These are phyloP conservation scores for Clarias laeviceps DNA, from an alignment of 2,797 vertebrate genomes.

Conservation along the genomic window DNA sequence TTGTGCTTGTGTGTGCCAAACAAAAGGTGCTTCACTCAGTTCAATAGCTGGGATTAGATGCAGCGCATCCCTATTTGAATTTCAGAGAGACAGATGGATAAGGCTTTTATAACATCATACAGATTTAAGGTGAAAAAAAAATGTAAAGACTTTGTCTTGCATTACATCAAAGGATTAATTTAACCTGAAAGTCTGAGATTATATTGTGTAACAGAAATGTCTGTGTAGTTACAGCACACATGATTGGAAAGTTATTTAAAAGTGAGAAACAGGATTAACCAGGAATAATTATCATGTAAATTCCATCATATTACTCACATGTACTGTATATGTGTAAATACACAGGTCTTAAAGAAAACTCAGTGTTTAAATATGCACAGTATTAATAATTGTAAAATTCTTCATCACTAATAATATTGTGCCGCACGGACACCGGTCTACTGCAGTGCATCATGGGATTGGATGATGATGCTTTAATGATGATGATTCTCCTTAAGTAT, in stretches of 20 bases:
- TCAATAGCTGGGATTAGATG: conserved; percentile 24
- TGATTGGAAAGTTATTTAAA: background rate
- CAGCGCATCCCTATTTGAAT: conserved; percentile 21
- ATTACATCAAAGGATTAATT: background rate
- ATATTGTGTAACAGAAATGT: background rate
- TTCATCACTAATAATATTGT: background rate
- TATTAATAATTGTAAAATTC: background rate
- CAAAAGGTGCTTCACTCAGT: conserved; percentile 27
- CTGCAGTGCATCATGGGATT: background rate
- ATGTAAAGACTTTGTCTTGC: background rate
- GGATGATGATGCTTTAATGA: background rate
- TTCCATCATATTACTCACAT: background rate
- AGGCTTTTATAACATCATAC: background rate
- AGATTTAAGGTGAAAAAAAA: background rate
- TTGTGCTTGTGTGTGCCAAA: conserved; percentile 16
- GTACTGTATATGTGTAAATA: background rate
- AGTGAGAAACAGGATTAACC: background rate
- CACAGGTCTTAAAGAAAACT: background rate
- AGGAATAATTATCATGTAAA: too few species aligned
- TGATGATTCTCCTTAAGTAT: background rate
- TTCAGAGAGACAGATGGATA: background rate
- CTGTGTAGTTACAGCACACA: background rate
- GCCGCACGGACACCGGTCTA: background rate
- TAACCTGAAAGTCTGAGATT: background rate
- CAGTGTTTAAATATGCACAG: background rate